A percentile compares a stretch with the other conserved stretches of the same genome.
Evolutionary conservation across 2,113 vertebrate species (phyloP).

Genomic region (Salvelinus alpinus): DNA sequence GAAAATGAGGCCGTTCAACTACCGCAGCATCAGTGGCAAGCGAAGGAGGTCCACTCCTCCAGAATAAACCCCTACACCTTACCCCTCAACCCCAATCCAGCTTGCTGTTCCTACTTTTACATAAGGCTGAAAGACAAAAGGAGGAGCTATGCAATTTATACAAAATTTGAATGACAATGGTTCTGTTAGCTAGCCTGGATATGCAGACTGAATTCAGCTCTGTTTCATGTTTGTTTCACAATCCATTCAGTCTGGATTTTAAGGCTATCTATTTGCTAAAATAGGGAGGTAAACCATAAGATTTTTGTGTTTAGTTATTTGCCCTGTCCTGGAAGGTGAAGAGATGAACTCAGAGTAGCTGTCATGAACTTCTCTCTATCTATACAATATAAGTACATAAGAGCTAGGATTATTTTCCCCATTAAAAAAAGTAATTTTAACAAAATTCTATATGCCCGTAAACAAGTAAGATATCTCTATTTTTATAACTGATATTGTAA

Average conservation of each 20-base stretch:
- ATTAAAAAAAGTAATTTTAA: slow-evolving; percentile 61
- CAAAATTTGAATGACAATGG: slow-evolving; percentile 60
- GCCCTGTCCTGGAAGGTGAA: slow-evolving; percentile 41
- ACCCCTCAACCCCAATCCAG: not conserved
- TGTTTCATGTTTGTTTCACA: not conserved
- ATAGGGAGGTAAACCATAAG: slow-evolving; percentile 54
- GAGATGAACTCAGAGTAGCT: slow-evolving; percentile 40
- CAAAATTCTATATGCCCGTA: slow-evolving; percentile 61
- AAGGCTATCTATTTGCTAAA: slow-evolving; percentile 48
- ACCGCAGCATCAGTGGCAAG: slow-evolving; percentile 81
- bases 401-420: slow-evolving; percentile 56
- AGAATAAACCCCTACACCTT: slow-evolving; percentile 64
- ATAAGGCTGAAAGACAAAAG: slow-evolving; percentile 39
- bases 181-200: not conserved
- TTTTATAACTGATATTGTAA: slow-evolving; percentile 77
- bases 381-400: slow-evolving; percentile 23
- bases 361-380: slow-evolving; percentile 4
- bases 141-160: slow-evolving; percentile 68
- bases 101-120: slow-evolving; percentile 48
- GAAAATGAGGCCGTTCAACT: slow-evolving; percentile 95
- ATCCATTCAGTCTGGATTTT: too few species aligned
- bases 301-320: slow-evolving; percentile 48
- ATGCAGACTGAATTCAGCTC: too few species aligned
- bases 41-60: slow-evolving; percentile 82
- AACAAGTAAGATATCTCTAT: slow-evolving; percentile 77